Percentiles rank a stretch among this genome's conserved stretches.
phyloP scores from a whole-genome alignment of 2,888 invertebrate genomes.

The Polydrusus cervinus region DNA sequence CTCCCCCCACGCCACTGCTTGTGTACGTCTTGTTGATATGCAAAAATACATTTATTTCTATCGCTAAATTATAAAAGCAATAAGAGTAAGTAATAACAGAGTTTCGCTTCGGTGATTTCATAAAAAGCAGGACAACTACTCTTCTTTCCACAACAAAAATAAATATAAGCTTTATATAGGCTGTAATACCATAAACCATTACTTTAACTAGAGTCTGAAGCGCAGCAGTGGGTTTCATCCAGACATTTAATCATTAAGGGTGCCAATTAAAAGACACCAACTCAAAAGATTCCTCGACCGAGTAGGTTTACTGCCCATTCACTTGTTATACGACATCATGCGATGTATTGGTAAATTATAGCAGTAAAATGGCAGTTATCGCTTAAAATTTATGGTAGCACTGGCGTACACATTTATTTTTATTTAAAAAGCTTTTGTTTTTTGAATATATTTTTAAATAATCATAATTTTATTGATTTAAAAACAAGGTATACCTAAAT shows the following conservation, averaged over 20 bases:
- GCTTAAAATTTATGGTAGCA: constrained; percentile 3
- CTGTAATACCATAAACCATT: constrained; percentile 24
- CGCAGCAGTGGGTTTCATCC: constrained; percentile 22
- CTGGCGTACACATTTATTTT: constrained; percentile 3
- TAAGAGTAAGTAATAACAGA: too few species aligned
- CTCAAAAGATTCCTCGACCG: constrained; percentile 29
- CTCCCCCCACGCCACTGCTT: too few species aligned
- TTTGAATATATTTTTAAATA: too few species aligned
- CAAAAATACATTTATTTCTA: too few species aligned
- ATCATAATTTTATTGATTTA: too few species aligned
- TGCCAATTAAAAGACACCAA: constrained; percentile 36
- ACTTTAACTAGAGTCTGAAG: constrained; percentile 13
- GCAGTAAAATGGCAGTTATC: constrained; percentile 23
- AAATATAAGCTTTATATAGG: constrained; percentile 6
- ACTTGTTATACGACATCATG: constrained; percentile 29
- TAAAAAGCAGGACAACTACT: neutral
- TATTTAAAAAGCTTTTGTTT: neutral
- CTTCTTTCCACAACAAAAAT: neutral
- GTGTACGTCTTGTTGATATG: too few species aligned
- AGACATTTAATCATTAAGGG: constrained; percentile 27
- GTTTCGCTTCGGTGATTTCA: too few species aligned
- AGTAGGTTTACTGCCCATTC: constrained; percentile 24
- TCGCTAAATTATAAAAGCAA: too few species aligned
- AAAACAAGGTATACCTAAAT: too few species aligned
- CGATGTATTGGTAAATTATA: constrained; percentile 26